These are phyloP conservation scores for Samia ricini DNA, from an alignment of 1,140 invertebrate species.

Conservation along the genomic window DNA sequence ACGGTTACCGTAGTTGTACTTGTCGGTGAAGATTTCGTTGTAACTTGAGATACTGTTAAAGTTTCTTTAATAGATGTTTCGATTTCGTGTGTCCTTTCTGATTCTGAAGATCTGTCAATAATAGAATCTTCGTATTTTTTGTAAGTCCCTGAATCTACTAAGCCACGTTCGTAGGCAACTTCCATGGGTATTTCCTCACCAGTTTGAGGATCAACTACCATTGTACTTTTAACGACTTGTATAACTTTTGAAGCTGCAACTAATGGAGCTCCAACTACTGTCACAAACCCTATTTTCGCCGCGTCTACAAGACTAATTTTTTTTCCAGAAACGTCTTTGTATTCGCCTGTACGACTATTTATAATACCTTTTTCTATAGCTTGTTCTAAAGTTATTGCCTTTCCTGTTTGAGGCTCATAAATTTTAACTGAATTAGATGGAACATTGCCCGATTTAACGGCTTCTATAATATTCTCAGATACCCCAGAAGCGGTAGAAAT, in stretches of 20 bases:
- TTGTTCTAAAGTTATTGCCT: constrained; percentile 85
- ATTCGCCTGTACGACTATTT: constrained; percentile 84
- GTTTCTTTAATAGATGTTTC: constrained; percentile 15
- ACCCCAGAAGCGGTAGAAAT: constrained; percentile 85
- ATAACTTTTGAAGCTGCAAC: constrained; percentile 81
- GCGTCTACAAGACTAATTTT: constrained; percentile 86
- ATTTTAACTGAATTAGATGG: constrained; percentile 84
- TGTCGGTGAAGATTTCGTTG: constrained; percentile 14
- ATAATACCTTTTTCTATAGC: constrained; percentile 88
- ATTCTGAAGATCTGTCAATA: constrained; percentile 47
- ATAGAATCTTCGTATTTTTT: constrained; percentile 78
- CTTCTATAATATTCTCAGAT: constrained; percentile 83
- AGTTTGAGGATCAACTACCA: constrained; percentile 87
- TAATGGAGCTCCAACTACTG: constrained; percentile 84
- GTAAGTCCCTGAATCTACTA: constrained; percentile 82
- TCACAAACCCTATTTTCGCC: constrained; percentile 84
- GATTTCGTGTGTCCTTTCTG: constrained; percentile 77
- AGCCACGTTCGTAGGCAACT: constrained; percentile 87
- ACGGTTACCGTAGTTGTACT: constrained; percentile 72
- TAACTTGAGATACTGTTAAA: constrained; percentile 26
- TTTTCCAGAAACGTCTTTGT: constrained; percentile 81
- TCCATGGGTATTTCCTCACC: constrained; percentile 87
- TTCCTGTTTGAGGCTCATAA: constrained; percentile 85
- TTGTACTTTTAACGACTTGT: constrained; percentile 74
- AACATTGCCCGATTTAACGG: constrained; percentile 83